These are phyloP conservation scores for Myotis vivesi DNA, from an alignment of 2,797 vertebrate genomes.

Conservation along the genomic window DNA sequence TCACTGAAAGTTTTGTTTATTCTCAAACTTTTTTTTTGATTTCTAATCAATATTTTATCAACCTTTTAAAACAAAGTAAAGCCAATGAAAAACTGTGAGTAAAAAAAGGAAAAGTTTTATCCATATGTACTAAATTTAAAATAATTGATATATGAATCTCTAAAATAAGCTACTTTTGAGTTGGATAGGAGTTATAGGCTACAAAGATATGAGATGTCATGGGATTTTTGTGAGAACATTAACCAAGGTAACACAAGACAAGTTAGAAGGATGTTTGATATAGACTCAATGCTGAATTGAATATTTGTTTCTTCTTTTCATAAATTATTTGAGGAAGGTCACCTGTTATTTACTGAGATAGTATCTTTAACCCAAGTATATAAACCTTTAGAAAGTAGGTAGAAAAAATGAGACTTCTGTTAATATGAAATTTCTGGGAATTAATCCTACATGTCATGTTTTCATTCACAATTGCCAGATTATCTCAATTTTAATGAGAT, in stretches of 20 bases:
- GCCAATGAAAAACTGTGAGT: neutral
- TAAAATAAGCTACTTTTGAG: neutral
- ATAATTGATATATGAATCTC: neutral
- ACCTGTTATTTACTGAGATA: neutral
- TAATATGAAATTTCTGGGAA: neutral
- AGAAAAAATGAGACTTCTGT: neutral
- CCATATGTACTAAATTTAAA: neutral
- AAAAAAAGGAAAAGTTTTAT: neutral
- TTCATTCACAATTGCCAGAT: neutral
- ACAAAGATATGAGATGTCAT: neutral
- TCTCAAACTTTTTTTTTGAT: neutral
- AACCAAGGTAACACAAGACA: neutral
- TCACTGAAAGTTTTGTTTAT: neutral
- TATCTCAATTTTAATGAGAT: neutral
- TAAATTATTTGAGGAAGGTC: neutral
- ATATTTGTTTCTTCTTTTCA: neutral
- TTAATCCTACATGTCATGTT: neutral
- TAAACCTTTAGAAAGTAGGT: neutral
- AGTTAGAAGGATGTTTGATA: neutral
- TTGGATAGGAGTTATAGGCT: neutral
- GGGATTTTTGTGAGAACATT: neutral
- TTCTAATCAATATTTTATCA: neutral
- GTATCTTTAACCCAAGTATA: neutral
- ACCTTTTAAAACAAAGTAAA: neutral
- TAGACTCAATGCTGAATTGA: neutral